Percentiles rank a stretch among this genome's conserved stretches.
phyloP scores from a whole-genome alignment of 1,140 invertebrate species.

The Riptortus pedestris region DNA sequence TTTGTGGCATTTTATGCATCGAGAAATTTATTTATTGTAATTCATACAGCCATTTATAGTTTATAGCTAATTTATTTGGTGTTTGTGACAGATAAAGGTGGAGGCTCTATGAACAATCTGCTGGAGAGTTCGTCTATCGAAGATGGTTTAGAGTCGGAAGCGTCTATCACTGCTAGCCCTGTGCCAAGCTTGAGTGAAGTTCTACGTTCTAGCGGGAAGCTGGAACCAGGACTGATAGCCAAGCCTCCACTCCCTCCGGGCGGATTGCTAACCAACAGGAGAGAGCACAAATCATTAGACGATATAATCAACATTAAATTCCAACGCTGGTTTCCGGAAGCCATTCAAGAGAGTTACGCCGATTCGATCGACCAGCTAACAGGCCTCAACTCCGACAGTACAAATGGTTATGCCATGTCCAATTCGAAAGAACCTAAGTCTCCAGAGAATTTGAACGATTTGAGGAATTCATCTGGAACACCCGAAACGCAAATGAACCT shows the following conservation, averaged over 20 bases:
- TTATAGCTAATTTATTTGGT: not conserved
- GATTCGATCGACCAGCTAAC: not conserved
- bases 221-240: conserved; percentile 30
- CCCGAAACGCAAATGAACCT: not conserved
- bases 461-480: not conserved
- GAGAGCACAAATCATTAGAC: conserved; percentile 27
- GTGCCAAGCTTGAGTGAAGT: conserved; percentile 20
- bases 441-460: not conserved
- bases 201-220: conserved; percentile 7
- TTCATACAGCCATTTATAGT: too few species aligned
- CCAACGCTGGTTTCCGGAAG: conserved; percentile 34
- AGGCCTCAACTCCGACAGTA: not conserved
- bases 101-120: conserved; percentile 24
- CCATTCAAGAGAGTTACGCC: conserved; percentile 10
- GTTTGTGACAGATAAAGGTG: not conserved
- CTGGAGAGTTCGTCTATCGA: conserved; percentile 28
- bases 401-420: not conserved
- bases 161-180: conserved; percentile 27
- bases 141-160: conserved; percentile 27
- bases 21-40: too few species aligned
- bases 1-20: too few species aligned
- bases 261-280: not conserved
- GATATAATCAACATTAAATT: conserved; percentile 34
- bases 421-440: conserved; percentile 3
- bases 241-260: conserved; percentile 32